phyloP scores from a whole-genome alignment of 23 tunicate genomes.

The Diplosoma virens region DNA sequence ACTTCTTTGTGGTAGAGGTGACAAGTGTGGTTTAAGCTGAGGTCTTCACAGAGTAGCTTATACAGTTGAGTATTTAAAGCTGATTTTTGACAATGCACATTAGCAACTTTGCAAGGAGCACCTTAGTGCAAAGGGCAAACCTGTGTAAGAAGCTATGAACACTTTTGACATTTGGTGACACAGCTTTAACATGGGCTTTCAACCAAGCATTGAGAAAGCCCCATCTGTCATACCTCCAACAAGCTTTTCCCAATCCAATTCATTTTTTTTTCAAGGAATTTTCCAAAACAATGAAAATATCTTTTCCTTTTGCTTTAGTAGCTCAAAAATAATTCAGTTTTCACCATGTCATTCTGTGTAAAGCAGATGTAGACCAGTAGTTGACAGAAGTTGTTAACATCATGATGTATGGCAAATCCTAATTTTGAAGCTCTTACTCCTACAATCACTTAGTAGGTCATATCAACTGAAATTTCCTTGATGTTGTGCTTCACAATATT shows the following conservation, averaged over 20 bases:
- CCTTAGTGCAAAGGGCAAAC: constrained; percentile 38
- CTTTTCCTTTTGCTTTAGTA: constrained; percentile 23
- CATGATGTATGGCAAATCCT: constrained; percentile 33
- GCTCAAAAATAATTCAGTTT: constrained; percentile 27
- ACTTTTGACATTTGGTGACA: constrained; percentile 44
- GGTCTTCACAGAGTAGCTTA: constrained; percentile 14
- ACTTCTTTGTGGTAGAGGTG: constrained; percentile 22
- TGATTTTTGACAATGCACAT: neutral
- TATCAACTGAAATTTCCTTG: constrained; percentile 40
- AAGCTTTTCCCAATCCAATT: constrained; percentile 33
- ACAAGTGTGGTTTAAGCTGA: constrained; percentile 8
- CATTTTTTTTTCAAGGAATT: constrained; percentile 18
- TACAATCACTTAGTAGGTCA: constrained; percentile 32
- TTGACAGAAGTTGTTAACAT: constrained; percentile 24
- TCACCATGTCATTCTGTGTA: constrained; percentile 3
- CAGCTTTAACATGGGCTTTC: constrained; percentile 57
- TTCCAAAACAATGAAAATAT: constrained; percentile 15
- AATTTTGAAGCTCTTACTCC: constrained; percentile 32
- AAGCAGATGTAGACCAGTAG: constrained; percentile 23
- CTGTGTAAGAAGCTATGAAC: constrained; percentile 47
- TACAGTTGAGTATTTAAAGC: constrained; percentile 22
- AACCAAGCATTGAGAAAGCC: constrained; percentile 46
- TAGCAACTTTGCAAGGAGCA: constrained; percentile 27
- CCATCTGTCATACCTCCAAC: constrained; percentile 38
- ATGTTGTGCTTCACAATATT: constrained; percentile 33